phyloP scores from a whole-genome alignment of 2,888 invertebrate species.

The Oligia strigilis region DNA sequence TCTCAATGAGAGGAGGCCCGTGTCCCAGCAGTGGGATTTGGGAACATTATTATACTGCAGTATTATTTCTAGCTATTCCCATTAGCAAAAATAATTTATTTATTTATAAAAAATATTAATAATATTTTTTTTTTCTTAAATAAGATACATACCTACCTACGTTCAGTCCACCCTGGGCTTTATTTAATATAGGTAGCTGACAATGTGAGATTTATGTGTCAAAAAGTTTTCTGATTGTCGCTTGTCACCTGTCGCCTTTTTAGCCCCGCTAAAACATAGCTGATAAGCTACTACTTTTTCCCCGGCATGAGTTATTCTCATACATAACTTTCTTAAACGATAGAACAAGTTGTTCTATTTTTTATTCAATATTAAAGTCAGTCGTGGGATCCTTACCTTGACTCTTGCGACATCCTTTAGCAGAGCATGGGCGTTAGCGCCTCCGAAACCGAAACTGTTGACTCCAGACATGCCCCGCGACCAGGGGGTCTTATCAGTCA shows the following conservation, averaged over 20 bases:
- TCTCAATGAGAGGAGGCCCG: neutral
- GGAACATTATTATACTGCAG: neutral
- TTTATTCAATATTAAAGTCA: too few relatives aligned
- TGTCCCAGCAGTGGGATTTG: neutral
- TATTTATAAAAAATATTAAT: too few relatives aligned
- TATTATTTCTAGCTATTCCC: neutral
- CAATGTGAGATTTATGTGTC: neutral
- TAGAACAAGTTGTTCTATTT: too few relatives aligned
- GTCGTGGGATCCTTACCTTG: constrained; percentile 81
- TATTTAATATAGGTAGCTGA: neutral
- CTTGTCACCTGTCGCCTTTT: neutral
- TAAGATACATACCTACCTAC: too few relatives aligned
- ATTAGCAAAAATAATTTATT: neutral
- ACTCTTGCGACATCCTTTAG: constrained; percentile 91
- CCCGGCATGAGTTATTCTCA: too few relatives aligned
- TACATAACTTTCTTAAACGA: too few relatives aligned
- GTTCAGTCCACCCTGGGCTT: neutral
- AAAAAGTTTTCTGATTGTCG: neutral
- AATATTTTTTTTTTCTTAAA: too few relatives aligned
- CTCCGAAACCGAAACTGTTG: constrained; percentile 98
- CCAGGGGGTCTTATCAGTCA: constrained; percentile 93
- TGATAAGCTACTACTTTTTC: too few relatives aligned
- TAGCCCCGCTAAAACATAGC: too few relatives aligned
- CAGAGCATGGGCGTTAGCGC: constrained; percentile 95
- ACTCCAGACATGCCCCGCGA: constrained; percentile 94